phyloP scores from a whole-genome alignment of 2,888 invertebrate species.

The Anodontia alba region DNA sequence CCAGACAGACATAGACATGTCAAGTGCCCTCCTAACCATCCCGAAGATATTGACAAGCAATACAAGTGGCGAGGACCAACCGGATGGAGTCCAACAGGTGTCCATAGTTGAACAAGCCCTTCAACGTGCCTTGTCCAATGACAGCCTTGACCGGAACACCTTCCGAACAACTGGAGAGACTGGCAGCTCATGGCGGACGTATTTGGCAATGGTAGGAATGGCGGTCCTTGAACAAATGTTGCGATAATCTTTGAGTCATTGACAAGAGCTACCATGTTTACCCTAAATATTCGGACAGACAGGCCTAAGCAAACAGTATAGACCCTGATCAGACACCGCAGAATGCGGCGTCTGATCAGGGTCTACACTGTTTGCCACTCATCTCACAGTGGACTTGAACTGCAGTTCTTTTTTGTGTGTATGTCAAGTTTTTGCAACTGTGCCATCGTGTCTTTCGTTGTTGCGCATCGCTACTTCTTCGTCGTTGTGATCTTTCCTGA shows the following conservation, averaged over 20 bases:
- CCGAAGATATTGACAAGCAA: conserved; percentile 41
- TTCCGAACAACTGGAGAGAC: conserved; percentile 40
- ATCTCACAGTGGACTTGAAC: too few relatives aligned
- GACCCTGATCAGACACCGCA: too few relatives aligned
- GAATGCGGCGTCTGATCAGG: too few relatives aligned
- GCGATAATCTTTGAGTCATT: not conserved
- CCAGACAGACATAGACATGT: conserved; percentile 68
- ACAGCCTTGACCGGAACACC: conserved; percentile 63
- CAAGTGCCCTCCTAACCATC: conserved; percentile 62
- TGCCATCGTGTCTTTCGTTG: too few relatives aligned
- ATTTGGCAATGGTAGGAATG: conserved; percentile 67
- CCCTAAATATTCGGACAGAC: too few relatives aligned
- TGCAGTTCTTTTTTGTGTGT: too few relatives aligned
- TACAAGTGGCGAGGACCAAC: conserved; percentile 18
- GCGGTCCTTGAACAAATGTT: conserved; percentile 67
- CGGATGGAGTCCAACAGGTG: conserved; percentile 23
- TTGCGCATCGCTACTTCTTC: too few relatives aligned
- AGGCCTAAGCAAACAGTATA: too few relatives aligned
- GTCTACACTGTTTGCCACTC: too few relatives aligned
- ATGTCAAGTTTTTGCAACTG: too few relatives aligned
- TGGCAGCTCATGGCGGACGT: conserved; percentile 58
- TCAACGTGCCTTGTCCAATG: conserved; percentile 65
- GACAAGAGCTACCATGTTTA: too few relatives aligned
- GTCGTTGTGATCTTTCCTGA: too few relatives aligned
- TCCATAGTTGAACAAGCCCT: conserved; percentile 58